Conservation (phyloP, 2,797 vertebrate genomes). For the Xerus rutilus region DNA sequence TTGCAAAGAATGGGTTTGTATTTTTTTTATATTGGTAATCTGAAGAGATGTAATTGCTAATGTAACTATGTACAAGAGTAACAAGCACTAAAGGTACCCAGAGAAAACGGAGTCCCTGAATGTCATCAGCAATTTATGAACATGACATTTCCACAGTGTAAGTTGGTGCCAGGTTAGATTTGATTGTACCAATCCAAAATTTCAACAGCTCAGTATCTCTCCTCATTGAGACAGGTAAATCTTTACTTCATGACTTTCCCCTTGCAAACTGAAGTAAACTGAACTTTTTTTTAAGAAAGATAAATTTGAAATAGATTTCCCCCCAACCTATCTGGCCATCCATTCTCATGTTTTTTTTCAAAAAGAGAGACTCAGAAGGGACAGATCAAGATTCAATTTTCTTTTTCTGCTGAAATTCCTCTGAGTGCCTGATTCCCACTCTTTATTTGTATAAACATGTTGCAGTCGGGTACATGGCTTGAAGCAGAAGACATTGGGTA, state of each 20-base stretch:
- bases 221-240: conserved; percentile 64
- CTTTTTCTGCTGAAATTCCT: conserved; percentile 58
- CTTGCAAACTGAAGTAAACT: conserved; percentile 73
- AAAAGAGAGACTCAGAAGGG: conserved; percentile 57
- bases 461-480: conserved; percentile 72
- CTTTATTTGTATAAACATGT: conserved; percentile 78
- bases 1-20: background rate
- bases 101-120: conserved; percentile 50
- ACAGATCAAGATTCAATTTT: conserved; percentile 58
- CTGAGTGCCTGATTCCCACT: conserved; percentile 58
- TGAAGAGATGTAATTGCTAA: conserved; percentile 60
- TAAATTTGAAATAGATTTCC: conserved; percentile 70
- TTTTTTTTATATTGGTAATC: conserved; percentile 25
- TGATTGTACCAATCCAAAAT: conserved; percentile 69
- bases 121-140: conserved; percentile 66
- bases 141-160: conserved; percentile 45
- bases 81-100: conserved; percentile 52
- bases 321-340: background rate
- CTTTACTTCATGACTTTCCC: conserved; percentile 55
- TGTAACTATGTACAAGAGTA: conserved; percentile 68
- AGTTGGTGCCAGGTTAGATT: conserved; percentile 64
- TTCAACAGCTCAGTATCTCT: conserved; percentile 63
- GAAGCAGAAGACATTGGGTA: conserved; percentile 64
- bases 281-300: conserved; percentile 71
- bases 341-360: conserved; percentile 1